phyloP scores from a whole-genome alignment of 2,797 vertebrate species.

The Chelon auratus region DNA sequence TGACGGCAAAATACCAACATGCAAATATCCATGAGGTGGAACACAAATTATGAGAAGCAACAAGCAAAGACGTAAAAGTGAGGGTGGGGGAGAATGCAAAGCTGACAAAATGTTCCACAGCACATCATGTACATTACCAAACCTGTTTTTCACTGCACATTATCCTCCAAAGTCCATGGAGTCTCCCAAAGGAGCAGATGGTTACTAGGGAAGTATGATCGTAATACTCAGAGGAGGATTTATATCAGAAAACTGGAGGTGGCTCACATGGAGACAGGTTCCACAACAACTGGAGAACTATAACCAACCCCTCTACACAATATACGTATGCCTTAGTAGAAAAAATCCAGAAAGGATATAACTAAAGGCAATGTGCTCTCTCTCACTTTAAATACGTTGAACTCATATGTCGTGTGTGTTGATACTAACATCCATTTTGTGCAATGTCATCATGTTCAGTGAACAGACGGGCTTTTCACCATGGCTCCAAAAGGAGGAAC shows the following conservation, averaged over 20 bases:
- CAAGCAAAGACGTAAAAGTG: background rate
- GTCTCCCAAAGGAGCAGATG: slow-evolving; percentile 49
- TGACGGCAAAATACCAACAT: slow-evolving; percentile 19
- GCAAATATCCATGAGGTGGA: slow-evolving; percentile 23
- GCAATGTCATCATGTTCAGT: slow-evolving; percentile 10
- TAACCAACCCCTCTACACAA: background rate
- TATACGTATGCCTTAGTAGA: background rate
- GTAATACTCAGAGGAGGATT: slow-evolving; percentile 65
- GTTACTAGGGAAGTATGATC: slow-evolving; percentile 65
- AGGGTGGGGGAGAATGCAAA: background rate
- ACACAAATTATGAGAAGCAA: background rate
- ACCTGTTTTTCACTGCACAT: slow-evolving; percentile 73
- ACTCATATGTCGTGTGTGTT: background rate
- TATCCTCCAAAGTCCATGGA: slow-evolving; percentile 42
- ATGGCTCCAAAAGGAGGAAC: slow-evolving; percentile 66
- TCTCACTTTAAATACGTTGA: too few species aligned
- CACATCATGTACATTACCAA: slow-evolving; percentile 10
- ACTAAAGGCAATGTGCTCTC: background rate
- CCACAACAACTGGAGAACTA: slow-evolving; percentile 48
- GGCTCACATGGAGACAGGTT: slow-evolving; percentile 59
- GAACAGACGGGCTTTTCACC: slow-evolving; percentile 1
- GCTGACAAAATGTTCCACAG: background rate
- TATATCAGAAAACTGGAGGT: slow-evolving; percentile 33
- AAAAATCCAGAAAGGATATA: background rate
- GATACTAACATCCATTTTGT: background rate